A percentile compares a stretch with the other conserved stretches of the same genome.
Evolutionary conservation across 2,888 invertebrate genomes (phyloP).

Genomic region (Harpagoxenus sublaevis): DNA sequence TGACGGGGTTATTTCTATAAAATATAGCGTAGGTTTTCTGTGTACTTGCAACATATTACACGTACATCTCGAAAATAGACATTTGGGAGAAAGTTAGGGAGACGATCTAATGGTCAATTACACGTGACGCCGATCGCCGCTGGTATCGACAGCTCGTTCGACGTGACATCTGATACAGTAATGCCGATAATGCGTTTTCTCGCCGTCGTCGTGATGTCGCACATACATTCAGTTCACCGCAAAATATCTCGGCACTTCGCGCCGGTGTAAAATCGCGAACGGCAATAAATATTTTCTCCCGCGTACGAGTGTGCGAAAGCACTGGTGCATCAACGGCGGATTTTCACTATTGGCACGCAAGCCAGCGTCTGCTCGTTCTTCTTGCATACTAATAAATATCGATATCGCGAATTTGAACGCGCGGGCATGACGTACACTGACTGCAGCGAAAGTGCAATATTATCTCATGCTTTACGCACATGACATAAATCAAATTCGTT

Average conservation of each 20-base stretch:
- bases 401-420: conserved; percentile 18
- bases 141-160: conserved; percentile 68
- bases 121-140: conserved; percentile 43
- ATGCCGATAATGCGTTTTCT: conserved; percentile 38
- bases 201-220: background rate
- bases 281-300: conserved; percentile 25
- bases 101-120: conserved; percentile 57
- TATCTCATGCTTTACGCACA: conserved; percentile 44
- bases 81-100: conserved; percentile 30
- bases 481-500: conserved; percentile 29
- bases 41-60: background rate
- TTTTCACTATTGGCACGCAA: conserved; percentile 8
- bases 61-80: conserved; percentile 22
- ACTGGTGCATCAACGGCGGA: background rate
- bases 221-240: background rate
- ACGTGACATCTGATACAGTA: conserved; percentile 31
- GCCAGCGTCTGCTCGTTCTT: background rate
- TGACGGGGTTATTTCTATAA: background rate
- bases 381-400: background rate
- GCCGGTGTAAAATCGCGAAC: background rate
- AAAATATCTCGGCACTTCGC: background rate
- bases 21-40: background rate
- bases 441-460: conserved; percentile 28
- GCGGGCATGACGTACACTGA: conserved; percentile 5
- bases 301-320: background rate